Evolutionary conservation across 2,113 vertebrate genomes (phyloP).

Genomic region (Ginglymostoma cirratum): DNA sequence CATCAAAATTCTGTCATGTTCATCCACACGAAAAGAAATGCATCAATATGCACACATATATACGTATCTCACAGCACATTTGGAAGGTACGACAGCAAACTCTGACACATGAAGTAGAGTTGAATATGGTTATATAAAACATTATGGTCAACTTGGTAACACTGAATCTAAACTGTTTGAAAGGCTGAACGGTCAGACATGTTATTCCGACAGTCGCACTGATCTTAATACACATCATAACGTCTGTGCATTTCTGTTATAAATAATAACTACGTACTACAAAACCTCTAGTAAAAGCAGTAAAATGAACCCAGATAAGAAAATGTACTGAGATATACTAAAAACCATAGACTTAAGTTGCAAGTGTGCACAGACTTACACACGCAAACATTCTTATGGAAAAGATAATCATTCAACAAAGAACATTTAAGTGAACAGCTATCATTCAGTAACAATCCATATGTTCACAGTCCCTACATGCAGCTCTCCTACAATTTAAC

Average conservation of each 20-base stretch:
- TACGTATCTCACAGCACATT: background rate
- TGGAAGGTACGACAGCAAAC: background rate
- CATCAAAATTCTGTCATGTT: background rate
- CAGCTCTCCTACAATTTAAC: background rate
- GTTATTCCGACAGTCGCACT: background rate
- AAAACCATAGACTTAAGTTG: background rate
- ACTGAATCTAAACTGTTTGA: background rate
- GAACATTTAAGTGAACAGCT: background rate
- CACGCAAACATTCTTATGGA: no score
- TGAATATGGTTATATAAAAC: background rate
- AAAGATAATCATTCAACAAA: background rate
- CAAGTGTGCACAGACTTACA: background rate
- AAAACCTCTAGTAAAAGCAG: background rate
- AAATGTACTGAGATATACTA: background rate
- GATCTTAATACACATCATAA: background rate
- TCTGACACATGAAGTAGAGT: background rate
- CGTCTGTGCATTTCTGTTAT: background rate
- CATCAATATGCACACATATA: background rate
- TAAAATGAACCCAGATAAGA: background rate
- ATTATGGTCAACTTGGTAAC: background rate
- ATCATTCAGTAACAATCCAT: background rate
- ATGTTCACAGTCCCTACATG: background rate
- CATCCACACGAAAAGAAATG: background rate
- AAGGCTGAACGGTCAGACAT: background rate
- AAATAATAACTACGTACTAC: background rate